phyloP scores from a whole-genome alignment of 2,113 vertebrate genomes.

The Kryptolebias marmoratus region DNA sequence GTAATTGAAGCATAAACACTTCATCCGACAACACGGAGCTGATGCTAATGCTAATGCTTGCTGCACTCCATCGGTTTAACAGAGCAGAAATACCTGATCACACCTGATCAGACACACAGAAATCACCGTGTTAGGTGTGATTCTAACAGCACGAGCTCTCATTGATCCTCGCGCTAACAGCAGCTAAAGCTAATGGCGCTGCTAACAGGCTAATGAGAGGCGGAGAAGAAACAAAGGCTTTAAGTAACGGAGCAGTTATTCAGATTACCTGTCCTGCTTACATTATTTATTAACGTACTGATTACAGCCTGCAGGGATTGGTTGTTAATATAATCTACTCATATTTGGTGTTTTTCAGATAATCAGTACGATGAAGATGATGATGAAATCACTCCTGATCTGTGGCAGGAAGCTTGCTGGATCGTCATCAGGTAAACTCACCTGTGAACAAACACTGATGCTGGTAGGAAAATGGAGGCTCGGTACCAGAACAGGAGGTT shows the following conservation, averaged over 20 bases:
- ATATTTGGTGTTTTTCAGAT: constrained; percentile 77
- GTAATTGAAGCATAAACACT: not conserved
- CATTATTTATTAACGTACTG: too few species aligned
- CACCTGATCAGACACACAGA: not conserved
- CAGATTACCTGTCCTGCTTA: not conserved
- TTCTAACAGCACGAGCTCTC: too few species aligned
- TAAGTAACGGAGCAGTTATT: not conserved
- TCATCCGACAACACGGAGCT: not conserved
- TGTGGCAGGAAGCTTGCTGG: constrained; percentile 99
- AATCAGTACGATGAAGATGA: constrained; percentile 98
- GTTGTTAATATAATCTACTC: not conserved
- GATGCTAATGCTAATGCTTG: constrained; percentile 4
- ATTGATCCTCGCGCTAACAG: not conserved
- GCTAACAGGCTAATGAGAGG: constrained; percentile 5
- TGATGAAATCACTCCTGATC: constrained; percentile 96
- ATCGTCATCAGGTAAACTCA: constrained; percentile 93
- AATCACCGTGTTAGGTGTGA: not conserved
- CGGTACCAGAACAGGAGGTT: too few species aligned
- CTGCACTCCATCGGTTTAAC: not conserved
- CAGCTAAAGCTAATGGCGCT: constrained; percentile 1
- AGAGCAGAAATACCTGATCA: not conserved
- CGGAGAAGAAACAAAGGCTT: too few species aligned
- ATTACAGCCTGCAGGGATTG: too few species aligned
- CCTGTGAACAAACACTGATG: not conserved
- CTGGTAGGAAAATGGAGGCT: not conserved